phyloP scores from a whole-genome alignment of 1,140 invertebrate genomes.

The Delia radicum region DNA sequence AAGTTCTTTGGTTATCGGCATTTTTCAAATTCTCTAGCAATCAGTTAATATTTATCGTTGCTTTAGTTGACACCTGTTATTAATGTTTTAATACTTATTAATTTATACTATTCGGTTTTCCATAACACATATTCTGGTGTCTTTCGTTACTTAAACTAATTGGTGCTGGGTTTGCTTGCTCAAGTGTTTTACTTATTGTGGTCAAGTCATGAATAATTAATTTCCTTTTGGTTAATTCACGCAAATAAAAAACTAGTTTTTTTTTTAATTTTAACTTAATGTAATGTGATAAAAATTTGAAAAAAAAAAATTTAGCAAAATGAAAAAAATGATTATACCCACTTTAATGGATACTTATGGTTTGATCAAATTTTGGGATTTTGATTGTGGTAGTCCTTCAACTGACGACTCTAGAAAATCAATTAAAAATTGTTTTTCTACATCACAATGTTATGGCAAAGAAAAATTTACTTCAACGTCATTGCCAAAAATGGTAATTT shows the following conservation, averaged over 20 bases:
- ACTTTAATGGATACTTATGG: constrained; percentile 50
- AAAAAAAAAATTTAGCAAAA: constrained; percentile 19
- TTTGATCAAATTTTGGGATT: constrained; percentile 50
- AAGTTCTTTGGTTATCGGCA: constrained; percentile 12
- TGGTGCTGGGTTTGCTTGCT: too few relatives aligned
- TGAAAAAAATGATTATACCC: constrained; percentile 52
- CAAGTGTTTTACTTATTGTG: neutral
- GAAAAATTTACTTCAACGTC: neutral
- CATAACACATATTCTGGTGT: too few relatives aligned
- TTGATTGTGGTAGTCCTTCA: constrained; percentile 31
- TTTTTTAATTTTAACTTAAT: neutral
- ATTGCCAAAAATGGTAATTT: neutral
- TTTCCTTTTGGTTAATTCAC: too few relatives aligned
- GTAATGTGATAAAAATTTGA: neutral
- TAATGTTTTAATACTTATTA: neutral
- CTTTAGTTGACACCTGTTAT: constrained; percentile 37
- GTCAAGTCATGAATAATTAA: neutral
- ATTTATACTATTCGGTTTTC: neutral
- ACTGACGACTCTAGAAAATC: too few relatives aligned
- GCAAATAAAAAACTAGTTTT: neutral
- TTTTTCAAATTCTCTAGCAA: constrained; percentile 42
- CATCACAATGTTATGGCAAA: neutral
- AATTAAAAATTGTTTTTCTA: neutral
- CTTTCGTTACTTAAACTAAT: too few relatives aligned
- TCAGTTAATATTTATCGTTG: constrained; percentile 50